Evolutionary conservation across 1,140 invertebrate genomes (phyloP), one percentile per base, ranked within the genome.

Genomic region (Theocolax elegans): DNA sequence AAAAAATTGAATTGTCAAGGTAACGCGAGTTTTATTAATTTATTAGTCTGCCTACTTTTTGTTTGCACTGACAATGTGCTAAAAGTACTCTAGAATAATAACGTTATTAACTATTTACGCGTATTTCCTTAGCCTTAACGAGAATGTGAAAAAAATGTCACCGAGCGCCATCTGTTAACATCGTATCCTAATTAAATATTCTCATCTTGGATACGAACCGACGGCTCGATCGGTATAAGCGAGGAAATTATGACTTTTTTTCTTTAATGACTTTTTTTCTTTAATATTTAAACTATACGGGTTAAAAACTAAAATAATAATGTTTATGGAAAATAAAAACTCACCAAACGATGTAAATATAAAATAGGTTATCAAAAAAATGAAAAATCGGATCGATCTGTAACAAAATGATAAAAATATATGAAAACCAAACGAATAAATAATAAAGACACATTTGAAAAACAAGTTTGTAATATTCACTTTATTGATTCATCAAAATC

Each of bases 371-470:
- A 15, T n/a, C n/a, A n/a, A n/a, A n/a, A 27, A 42, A 29, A 17
- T n/a, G 1, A 3, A 49, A n/a, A n/a, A n/a, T n/a, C n/a, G n/a
- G n/a, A n/a, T n/a, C 15, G 29, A 51, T 68, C 66, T 49, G 70
- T 54, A 73, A 63, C 40, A 62, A 74, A 74, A 76, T 58, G 44
- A 76, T 49, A 49, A 64, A 71, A 27, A 23, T 17, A 60, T 62
- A 59, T 72, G 60, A 17, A 17, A 31, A 75, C 72, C 70, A 72
- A 70, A 75, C 46, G 27, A 67, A 64, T 54, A 73, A 60, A 44
- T 59, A 12, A n/a, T n/a, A n/a, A n/a, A n/a, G n/a, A n/a, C n/a
- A n/a, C n/a, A n/a, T n/a, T n/a, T n/a, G n/a, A n/a, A n/a, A n/a
- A n/a, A n/a, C n/a, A n/a, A n/a, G n/a, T n/a, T n/a, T n/a, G n/a